Conservation (phyloP, 2,113 vertebrate genomes). For the Propithecus coquereli region DNA sequence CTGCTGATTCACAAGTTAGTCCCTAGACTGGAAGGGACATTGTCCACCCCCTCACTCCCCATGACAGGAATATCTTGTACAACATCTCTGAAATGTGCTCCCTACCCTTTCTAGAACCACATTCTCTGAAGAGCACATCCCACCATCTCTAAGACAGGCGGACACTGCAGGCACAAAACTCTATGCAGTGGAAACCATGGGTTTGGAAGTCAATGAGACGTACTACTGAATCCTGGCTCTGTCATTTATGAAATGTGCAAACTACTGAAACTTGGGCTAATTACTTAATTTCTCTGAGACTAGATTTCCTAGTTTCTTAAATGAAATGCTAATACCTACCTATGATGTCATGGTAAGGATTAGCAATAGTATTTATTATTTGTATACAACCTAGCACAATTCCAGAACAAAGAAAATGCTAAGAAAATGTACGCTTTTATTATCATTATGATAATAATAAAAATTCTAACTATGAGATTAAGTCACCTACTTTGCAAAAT, state of each 20-base stretch:
- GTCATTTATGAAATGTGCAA: background rate
- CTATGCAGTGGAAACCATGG: background rate
- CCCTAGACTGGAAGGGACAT: background rate
- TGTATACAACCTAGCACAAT: background rate
- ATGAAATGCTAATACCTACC: background rate
- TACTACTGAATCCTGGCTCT: background rate
- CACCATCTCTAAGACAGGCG: background rate
- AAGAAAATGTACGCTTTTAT: background rate
- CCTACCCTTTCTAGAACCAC: background rate
- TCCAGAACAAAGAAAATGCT: background rate
- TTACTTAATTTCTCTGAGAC: background rate
- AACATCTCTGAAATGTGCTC: background rate
- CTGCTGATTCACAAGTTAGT: background rate
- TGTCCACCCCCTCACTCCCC: too few species aligned
- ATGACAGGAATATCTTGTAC: rapidly evolving
- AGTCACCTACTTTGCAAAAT: background rate
- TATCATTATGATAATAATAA: background rate
- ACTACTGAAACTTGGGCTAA: background rate
- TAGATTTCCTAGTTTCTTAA: background rate
- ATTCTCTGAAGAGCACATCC: background rate
- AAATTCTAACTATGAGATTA: background rate
- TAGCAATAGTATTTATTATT: background rate
- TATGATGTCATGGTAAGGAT: background rate
- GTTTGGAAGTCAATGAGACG: background rate
- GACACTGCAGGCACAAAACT: background rate